phyloP scores from a whole-genome alignment of 2,113 vertebrate genomes.

The Cavia porcellus region DNA sequence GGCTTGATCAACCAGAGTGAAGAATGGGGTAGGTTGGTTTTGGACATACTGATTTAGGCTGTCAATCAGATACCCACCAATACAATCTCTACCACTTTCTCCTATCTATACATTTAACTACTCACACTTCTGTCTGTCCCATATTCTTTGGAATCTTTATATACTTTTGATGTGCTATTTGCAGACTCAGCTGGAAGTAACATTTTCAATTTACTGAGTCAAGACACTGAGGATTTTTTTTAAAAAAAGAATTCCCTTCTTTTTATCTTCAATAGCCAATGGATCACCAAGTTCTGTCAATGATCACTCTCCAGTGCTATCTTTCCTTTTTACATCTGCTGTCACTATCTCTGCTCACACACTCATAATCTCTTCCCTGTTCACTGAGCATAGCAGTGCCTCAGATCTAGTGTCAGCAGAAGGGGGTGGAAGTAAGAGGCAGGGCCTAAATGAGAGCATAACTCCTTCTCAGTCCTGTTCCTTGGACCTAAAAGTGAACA shows the following conservation, averaged over 20 bases:
- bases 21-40: constrained; percentile 1
- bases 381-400: not conserved
- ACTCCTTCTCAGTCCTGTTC: not conserved
- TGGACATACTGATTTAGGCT: constrained; percentile 29
- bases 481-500: constrained; percentile 33
- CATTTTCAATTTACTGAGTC: not conserved
- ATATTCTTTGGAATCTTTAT: not conserved
- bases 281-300: not conserved
- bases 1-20: not conserved
- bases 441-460: not conserved
- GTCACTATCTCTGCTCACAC: not conserved
- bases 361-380: not conserved
- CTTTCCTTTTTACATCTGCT: not conserved
- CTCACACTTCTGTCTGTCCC: not conserved
- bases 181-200: constrained; percentile 27
- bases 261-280: not conserved
- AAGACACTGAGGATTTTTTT: not conserved
- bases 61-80: not conserved
- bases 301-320: not conserved
- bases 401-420: constrained; percentile 1
- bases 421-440: not conserved
- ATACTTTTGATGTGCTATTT: constrained; percentile 9
- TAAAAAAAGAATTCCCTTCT: not conserved
- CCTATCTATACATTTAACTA: not conserved
- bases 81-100: not conserved